Base-by-base conservation (phyloP, 2,888 invertebrate genomes). In the Mesorhabditis belari region DNA sequence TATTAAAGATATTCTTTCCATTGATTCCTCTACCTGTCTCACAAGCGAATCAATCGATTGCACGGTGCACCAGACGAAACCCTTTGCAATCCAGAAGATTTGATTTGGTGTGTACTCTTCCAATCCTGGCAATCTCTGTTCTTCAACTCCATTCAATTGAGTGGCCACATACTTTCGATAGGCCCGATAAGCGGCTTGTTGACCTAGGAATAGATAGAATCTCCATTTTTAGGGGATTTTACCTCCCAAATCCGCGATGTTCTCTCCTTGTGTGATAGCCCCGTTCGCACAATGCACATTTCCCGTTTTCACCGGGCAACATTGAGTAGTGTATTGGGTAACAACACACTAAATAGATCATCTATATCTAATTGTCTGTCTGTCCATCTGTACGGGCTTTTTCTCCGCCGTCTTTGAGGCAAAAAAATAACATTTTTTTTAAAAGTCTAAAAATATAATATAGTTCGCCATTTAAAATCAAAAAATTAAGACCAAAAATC, bases 11-110 rank as follows among this genome's bases (percentile, higher is more conserved):
- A 26, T 55, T 60, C 56, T 35, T 55, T 55, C 60, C 44, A n/a
- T n/a, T n/a, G n/a, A n/a, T 4, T 24, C 44, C 19, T 26, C n/a
- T 59, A 66, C 69, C 65, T 69, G 73, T 49, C 65, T 60, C 24
- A 73, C 74, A 6, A 75, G 44, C 27, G 62, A 69, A 0, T 24
- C 61, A 17, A 65, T 63, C 6, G 65, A 60, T 64, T 73, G 73
- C 24, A 70, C 67, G 70, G 73, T 72, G 58, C 75, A 76, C 75
- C 76, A 76, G 6, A 70, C 70, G 58, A 67, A 74, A 25, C 75
- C 76, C 58, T 77, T 77, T 2, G 76, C 72, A n/a, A 77, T 73
- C 77, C 77, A 77, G 71, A 77, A 77, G 63, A 77, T 69, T 58
- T 77, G 77, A 57, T 76, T 77, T 12, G 74, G 69, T n/a, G 74